A percentile compares a stretch with the other conserved stretches of the same genome.
These are phyloP conservation scores for Polymixis lichenea DNA, from an alignment of 2,888 invertebrate genomes.

Conservation along the genomic window DNA sequence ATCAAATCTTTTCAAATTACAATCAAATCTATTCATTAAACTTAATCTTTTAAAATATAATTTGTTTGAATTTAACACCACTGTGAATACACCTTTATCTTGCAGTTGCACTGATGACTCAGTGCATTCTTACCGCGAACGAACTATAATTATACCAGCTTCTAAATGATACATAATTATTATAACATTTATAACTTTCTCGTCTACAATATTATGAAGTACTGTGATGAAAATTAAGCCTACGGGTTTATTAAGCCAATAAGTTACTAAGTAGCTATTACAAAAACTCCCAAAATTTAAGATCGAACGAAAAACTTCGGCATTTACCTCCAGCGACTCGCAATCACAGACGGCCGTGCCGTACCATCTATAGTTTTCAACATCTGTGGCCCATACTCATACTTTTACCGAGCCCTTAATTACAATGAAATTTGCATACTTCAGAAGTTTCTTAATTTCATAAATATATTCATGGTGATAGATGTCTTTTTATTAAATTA, in stretches of 20 bases:
- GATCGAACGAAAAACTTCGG: not conserved
- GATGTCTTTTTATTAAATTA: slow-evolving; percentile 53
- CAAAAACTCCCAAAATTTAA: not conserved
- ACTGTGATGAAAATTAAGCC: not conserved
- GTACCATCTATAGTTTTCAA: slow-evolving; percentile 3
- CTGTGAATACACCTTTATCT: too few relatives aligned
- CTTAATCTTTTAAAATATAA: too few relatives aligned
- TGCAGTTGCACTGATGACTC: too few relatives aligned
- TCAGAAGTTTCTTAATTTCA: slow-evolving; percentile 62
- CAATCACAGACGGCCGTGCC: not conserved
- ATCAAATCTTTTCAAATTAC: too few relatives aligned
- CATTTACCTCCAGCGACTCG: too few relatives aligned
- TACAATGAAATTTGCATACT: slow-evolving; percentile 61
- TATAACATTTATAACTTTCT: too few relatives aligned
- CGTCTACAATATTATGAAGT: not conserved
- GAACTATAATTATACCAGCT: too few relatives aligned
- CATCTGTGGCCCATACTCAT: slow-evolving; percentile 14
- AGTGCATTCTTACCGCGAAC: too few relatives aligned
- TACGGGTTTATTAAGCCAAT: not conserved
- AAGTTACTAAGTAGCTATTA: not conserved
- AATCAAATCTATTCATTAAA: too few relatives aligned
- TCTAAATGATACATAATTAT: too few relatives aligned
- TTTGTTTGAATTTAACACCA: too few relatives aligned
- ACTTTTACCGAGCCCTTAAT: slow-evolving; percentile 47
- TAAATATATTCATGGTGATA: slow-evolving; percentile 62